These are phyloP conservation scores for Ptyas mucosa DNA, from an alignment of 2,113 vertebrate species.

Conservation along the genomic window DNA sequence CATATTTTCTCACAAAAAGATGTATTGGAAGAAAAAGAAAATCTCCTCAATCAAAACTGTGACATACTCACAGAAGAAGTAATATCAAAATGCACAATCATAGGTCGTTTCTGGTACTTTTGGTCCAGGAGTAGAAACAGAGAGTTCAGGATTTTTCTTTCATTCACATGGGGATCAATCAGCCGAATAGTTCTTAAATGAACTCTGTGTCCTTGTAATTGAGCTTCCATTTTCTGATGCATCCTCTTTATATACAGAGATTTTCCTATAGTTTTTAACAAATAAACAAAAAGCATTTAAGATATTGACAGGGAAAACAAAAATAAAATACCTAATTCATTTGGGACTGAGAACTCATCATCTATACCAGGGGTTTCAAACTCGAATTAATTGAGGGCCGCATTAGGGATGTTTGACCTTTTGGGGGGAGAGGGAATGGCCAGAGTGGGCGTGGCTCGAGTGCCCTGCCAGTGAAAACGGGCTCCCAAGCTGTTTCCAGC, in stretches of 20 bases:
- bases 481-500: too few relatives aligned
- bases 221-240: conserved; percentile 66
- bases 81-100: conserved; percentile 89
- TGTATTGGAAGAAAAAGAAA: not conserved
- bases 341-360: not conserved
- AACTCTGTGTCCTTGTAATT: conserved; percentile 27
- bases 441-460: too few relatives aligned
- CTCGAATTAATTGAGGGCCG: too few relatives aligned
- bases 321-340: not conserved
- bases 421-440: too few relatives aligned
- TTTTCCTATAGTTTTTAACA: conserved; percentile 74
- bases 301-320: not conserved
- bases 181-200: conserved; percentile 80
- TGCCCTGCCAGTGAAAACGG: too few relatives aligned
- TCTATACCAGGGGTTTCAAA: not conserved
- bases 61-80: conserved; percentile 84
- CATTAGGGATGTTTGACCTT: too few relatives aligned
- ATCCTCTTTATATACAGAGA: conserved; percentile 88
- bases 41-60: not conserved
- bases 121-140: conserved; percentile 72
- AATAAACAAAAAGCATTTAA: not conserved
- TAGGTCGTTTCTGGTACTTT: conserved; percentile 56
- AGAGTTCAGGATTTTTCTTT: conserved; percentile 75
- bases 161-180: conserved; percentile 80
- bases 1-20: not conserved